Percentiles rank a stretch among this genome's conserved stretches.
phyloP scores from a whole-genome alignment of 2,888 invertebrate genomes.

The Notodonta ziczac region DNA sequence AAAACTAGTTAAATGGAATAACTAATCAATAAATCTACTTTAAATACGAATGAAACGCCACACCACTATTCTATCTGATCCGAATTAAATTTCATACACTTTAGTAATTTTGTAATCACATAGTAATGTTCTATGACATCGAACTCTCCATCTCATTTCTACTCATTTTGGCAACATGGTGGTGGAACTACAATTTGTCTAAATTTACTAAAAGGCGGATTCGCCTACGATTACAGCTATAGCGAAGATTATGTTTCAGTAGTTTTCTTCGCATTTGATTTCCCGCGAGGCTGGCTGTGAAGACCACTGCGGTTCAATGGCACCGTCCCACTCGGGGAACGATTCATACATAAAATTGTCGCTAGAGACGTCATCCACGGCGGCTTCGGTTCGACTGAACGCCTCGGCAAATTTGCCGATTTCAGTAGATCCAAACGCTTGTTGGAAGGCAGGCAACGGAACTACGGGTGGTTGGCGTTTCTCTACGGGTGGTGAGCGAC shows the following conservation, averaged over 20 bases:
- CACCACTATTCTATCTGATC: conserved; percentile 72
- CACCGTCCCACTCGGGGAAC: conserved; percentile 74
- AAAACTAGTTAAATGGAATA: conserved; percentile 76
- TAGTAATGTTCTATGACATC: conserved; percentile 73
- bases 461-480: conserved; percentile 74
- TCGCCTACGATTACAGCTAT: conserved; percentile 67
- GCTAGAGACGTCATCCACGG: conserved; percentile 63
- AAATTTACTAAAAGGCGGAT: conserved; percentile 74
- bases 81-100: conserved; percentile 67
- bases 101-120: conserved; percentile 76
- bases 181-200: conserved; percentile 79
- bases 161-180: conserved; percentile 83
- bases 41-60: conserved; percentile 73
- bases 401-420: conserved; percentile 93
- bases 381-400: conserved; percentile 85
- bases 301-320: conserved; percentile 71
- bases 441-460: conserved; percentile 92
- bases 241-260: conserved; percentile 60
- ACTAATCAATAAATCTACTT: conserved; percentile 61
- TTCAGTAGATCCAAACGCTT: conserved; percentile 94
- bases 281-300: conserved; percentile 68
- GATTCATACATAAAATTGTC: conserved; percentile 74
- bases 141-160: conserved; percentile 67
- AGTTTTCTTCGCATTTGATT: conserved; percentile 80
- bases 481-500: conserved; percentile 62